phyloP scores from a whole-genome alignment of 2,888 invertebrate genomes.

The Pheosia tremula region DNA sequence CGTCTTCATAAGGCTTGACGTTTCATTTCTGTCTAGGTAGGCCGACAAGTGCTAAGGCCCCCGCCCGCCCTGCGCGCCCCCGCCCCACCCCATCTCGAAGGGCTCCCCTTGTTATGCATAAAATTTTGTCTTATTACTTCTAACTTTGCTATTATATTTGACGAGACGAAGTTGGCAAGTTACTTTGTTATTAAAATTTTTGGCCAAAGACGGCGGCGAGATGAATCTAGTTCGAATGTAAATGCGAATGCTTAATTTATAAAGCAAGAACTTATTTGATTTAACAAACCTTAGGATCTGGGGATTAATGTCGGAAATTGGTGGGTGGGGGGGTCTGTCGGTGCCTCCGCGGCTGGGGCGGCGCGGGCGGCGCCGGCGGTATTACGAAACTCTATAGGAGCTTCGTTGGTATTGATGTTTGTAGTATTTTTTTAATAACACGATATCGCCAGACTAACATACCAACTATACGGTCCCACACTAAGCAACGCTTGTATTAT shows the following conservation, averaged over 20 bases:
- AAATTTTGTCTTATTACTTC: constrained; percentile 84
- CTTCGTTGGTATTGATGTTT: constrained; percentile 3
- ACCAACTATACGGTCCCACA: too few species aligned
- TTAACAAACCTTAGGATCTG: constrained; percentile 76
- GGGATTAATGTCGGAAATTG: constrained; percentile 74
- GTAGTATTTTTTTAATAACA: too few species aligned
- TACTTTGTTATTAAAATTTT: constrained; percentile 84
- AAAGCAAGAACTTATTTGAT: constrained; percentile 80
- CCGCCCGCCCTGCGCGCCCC: constrained; percentile 46
- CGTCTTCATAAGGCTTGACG: constrained; percentile 81
- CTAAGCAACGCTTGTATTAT: too few species aligned
- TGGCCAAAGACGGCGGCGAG: constrained; percentile 65
- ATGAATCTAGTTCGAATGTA: constrained; percentile 78
- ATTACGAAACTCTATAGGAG: not conserved
- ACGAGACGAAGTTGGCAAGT: constrained; percentile 80
- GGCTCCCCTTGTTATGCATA: constrained; percentile 82
- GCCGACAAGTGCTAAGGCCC: constrained; percentile 77
- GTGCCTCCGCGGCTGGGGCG: constrained; percentile 12
- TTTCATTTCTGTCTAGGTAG: constrained; percentile 82
- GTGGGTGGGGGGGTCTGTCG: constrained; percentile 44
- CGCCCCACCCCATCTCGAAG: constrained; percentile 49
- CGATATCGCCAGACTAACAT: too few species aligned
- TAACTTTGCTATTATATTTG: constrained; percentile 83
- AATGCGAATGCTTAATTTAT: constrained; percentile 78
- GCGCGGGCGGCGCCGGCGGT: constrained; percentile 8